These are phyloP conservation scores for Odontothrips loti DNA, from an alignment of 2,888 invertebrate genomes.

Conservation along the genomic window DNA sequence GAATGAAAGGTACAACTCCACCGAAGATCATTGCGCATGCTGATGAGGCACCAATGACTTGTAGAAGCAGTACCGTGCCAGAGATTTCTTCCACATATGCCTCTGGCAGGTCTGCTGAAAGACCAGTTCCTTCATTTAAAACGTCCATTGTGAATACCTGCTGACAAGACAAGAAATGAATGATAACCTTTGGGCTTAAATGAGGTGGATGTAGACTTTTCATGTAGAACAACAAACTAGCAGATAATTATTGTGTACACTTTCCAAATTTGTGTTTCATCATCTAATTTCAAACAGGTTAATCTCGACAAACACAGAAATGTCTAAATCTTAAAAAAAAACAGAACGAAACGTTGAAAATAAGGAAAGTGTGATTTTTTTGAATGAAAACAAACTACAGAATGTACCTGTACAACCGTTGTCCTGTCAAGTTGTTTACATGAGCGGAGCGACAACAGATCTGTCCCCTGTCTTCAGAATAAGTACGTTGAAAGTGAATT, in stretches of 20 bases:
- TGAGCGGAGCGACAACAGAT: no score
- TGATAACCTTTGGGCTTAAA: not conserved
- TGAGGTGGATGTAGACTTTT: not conserved
- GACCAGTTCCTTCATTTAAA: not conserved
- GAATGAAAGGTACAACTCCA: constrained; percentile 92
- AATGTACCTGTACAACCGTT: no score
- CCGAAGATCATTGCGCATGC: constrained; percentile 74
- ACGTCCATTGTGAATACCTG: not conserved
- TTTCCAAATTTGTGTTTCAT: not conserved
- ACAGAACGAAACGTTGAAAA: no score
- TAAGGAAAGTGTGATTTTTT: no score
- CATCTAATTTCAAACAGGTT: not conserved
- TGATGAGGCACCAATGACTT: constrained; percentile 11
- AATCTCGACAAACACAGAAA: no score
- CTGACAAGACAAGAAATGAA: not conserved
- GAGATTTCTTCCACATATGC: constrained; percentile 12
- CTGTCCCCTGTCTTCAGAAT: no score
- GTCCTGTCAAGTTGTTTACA: no score
- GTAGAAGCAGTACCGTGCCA: not conserved
- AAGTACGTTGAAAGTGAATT: no score
- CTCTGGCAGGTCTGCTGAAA: not conserved
- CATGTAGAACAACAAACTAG: not conserved
- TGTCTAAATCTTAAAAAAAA: no score
- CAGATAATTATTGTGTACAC: not conserved
- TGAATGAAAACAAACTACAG: no score